Evolutionary conservation across 2,888 invertebrate species (phyloP).

Genomic region (Lydus trimaculatus): DNA sequence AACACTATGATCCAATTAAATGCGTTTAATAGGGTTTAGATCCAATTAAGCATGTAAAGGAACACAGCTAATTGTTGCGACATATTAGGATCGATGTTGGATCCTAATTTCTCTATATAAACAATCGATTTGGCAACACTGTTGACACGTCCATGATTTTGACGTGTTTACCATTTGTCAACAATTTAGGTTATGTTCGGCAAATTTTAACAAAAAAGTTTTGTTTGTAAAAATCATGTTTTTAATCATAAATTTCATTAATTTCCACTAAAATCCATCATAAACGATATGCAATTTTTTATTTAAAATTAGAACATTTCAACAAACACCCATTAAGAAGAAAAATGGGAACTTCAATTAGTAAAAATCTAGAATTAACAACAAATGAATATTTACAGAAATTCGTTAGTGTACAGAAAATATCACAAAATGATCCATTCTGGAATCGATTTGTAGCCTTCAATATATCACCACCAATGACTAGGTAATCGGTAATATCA

Average conservation of each 20-base stretch:
- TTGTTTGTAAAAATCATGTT: neutral
- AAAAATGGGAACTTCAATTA: slow-evolving; percentile 82
- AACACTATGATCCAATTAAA: too few relatives aligned
- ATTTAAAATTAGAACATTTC: neutral
- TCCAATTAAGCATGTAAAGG: too few relatives aligned
- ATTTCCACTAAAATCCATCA: neutral
- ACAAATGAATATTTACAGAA: slow-evolving; percentile 80
- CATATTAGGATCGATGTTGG: too few relatives aligned
- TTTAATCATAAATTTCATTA: neutral
- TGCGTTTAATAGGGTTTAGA: too few relatives aligned
- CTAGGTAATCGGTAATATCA: slow-evolving; percentile 63
- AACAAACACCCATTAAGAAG: neutral
- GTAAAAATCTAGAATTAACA: slow-evolving; percentile 79
- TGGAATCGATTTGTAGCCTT: slow-evolving; percentile 96
- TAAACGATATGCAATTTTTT: neutral
- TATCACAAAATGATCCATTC: slow-evolving; percentile 87
- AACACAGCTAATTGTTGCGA: too few relatives aligned
- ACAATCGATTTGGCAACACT: neutral
- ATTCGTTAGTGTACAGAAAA: slow-evolving; percentile 81
- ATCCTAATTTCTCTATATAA: too few relatives aligned
- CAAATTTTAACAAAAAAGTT: neutral
- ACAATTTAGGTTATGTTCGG: neutral
- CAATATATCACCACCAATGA: slow-evolving; percentile 82
- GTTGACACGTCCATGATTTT: neutral
- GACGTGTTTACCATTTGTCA: neutral